Evolutionary conservation across 2,888 invertebrate species (phyloP).

Genomic region (Yponomeuta malinellus): DNA sequence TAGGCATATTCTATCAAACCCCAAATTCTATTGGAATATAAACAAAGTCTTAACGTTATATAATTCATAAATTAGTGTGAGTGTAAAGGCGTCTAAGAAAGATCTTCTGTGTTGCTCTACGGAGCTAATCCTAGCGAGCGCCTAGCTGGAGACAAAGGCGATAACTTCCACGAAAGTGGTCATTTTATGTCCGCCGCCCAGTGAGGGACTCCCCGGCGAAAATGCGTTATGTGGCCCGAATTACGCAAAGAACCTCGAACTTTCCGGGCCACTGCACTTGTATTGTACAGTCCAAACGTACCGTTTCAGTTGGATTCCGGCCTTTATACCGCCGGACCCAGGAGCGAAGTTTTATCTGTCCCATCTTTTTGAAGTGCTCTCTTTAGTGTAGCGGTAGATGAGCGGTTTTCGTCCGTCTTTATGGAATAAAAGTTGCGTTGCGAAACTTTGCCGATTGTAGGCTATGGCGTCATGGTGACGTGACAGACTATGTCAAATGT

Average conservation of each 20-base stretch:
- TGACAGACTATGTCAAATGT: conserved; percentile 34
- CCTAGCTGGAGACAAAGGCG: not conserved
- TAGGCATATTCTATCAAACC: too few species aligned
- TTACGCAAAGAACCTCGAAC: conserved; percentile 55
- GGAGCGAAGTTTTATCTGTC: not conserved
- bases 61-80: too few species aligned
- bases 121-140: not conserved
- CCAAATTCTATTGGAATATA: too few species aligned
- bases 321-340: not conserved
- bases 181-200: conserved; percentile 7
- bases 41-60: too few species aligned
- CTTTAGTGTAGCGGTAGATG: not conserved
- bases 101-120: not conserved
- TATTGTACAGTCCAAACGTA: conserved; percentile 24
- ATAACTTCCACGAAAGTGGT: conserved; percentile 10
- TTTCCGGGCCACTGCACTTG: conserved; percentile 58
- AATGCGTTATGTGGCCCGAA: conserved; percentile 48
- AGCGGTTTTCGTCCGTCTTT: not conserved
- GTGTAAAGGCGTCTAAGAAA: too few species aligned
- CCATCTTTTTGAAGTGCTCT: conserved; percentile 1
- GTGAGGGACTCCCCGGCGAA: conserved; percentile 18
- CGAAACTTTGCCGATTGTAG: conserved; percentile 6
- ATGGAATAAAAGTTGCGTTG: not conserved
- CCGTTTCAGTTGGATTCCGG: not conserved
- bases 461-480: conserved; percentile 47